Evolutionary conservation across 2,888 invertebrate species (phyloP).

Genomic region (Thyatira batis): DNA sequence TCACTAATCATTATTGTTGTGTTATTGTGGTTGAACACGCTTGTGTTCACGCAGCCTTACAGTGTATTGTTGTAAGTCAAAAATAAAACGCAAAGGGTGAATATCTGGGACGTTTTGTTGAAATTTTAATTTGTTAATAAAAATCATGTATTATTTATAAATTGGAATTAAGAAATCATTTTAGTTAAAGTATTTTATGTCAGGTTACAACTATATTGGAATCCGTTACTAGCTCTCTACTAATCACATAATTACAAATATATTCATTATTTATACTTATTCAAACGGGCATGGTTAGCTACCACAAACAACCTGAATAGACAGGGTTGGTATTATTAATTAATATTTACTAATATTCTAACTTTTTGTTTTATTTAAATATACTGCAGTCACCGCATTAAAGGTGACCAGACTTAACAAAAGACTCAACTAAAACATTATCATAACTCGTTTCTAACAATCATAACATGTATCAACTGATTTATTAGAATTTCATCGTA

Average conservation of each 20-base stretch:
- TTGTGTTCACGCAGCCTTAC: too few species aligned
- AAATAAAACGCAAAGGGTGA: too few species aligned
- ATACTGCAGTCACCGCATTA: constrained; percentile 73
- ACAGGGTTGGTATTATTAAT: constrained; percentile 63
- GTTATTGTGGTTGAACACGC: too few species aligned
- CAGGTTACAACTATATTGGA: background rate
- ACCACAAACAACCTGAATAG: constrained; percentile 63
- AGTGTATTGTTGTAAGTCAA: too few species aligned
- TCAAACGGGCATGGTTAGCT: constrained; percentile 64
- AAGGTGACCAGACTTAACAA: constrained; percentile 76
- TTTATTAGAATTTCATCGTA: constrained; percentile 28
- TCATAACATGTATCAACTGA: constrained; percentile 13
- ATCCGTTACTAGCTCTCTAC: background rate
- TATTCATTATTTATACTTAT: constrained; percentile 15
- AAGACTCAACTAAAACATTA: constrained; percentile 16
- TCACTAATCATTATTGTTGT: too few species aligned
- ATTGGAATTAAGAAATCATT: too few species aligned
- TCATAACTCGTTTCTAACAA: constrained; percentile 16
- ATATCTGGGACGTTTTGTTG: too few species aligned
- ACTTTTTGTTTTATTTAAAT: constrained; percentile 44
- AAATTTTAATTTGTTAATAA: too few species aligned
- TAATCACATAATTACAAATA: background rate
- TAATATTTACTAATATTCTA: constrained; percentile 41
- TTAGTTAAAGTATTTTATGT: too few species aligned
- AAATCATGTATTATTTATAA: too few species aligned